Base-by-base conservation (phyloP, 2,888 invertebrate genomes). In the Cylloceria caligata region DNA sequence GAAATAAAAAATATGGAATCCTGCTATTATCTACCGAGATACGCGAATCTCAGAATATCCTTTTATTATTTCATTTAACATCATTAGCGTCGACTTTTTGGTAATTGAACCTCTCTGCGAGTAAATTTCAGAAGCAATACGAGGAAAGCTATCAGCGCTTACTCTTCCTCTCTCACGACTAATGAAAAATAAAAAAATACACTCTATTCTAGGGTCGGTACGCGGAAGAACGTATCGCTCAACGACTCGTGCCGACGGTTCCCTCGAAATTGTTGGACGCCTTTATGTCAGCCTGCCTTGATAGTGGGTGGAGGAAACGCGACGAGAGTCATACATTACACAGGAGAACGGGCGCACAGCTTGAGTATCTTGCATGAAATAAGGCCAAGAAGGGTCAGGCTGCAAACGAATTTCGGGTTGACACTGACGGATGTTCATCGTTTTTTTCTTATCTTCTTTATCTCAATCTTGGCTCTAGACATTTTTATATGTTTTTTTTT, bases 401-500 rank as follows among this genome's bases (percentile, higher is more conserved):
- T 62, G 60, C 36, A 19, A 4, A 36, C 60, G 36, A 62, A 62
- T 36, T 62, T 62, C 36, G 60, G 60, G 19, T 39, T 36, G 60
- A 62, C 60, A 36, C 36, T 64, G 64, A 64, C 42, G 64, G 24
- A 64, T 64, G 39, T 19, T 39, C 19, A 13, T 42, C 64, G 39
- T 42, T 64, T 64, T 64, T 39, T 62, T 62, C 24, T 64, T 21
- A 7, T 7, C 13, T 60, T 42, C n/a, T 13, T 39, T 39, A 21
- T 73, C 73, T 78, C 81, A 65, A 68, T 78, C 78, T 78, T 78
- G 71, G 73, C 68, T 45, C 39, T 19, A 19, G 27, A 42, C 24
- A 30, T 57, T 69, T 47, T 39, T 36, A 11, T 57, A 6, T 4
- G 13, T 34, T 55, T 2, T 21, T 71, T 30, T 11, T 55, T 47